Conservation (phyloP, 2,113 vertebrate species). For the Gymnarchus niloticus region DNA sequence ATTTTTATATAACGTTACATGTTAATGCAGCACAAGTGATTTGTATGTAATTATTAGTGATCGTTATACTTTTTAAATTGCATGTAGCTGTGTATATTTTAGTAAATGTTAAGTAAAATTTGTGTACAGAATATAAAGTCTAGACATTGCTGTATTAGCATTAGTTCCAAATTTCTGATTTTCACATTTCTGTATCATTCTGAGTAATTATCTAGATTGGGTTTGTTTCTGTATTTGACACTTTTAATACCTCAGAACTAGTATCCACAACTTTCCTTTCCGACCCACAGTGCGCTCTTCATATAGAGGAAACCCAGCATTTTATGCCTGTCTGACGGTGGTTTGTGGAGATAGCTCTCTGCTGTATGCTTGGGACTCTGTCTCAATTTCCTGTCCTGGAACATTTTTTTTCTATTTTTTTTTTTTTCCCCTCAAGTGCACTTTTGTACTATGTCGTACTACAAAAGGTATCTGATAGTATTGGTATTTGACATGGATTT, state of each 20-base stretch:
- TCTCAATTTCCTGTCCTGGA: not conserved
- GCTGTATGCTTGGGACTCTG: not conserved
- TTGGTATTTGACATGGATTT: not conserved
- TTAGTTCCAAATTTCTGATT: no score
- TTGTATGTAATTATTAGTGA: not conserved
- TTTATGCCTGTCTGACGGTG: not conserved
- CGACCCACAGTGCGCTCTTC: not conserved
- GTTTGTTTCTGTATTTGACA: not conserved
- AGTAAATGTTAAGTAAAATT: no score
- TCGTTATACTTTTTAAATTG: not conserved
- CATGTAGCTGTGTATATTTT: not conserved
- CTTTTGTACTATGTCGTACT: not conserved
- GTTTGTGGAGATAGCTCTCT: not conserved
- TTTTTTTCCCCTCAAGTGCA: no score
- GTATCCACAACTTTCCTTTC: not conserved
- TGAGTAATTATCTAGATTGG: not conserved
- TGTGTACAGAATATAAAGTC: no score
- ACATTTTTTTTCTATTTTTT: no score
- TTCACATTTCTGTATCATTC: no score
- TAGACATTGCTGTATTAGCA: no score
- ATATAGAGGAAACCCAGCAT: not conserved
- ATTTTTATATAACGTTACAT: not conserved
- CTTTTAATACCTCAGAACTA: not conserved
- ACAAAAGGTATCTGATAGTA: not conserved
- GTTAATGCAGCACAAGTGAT: not conserved